A percentile compares a stretch with the other conserved stretches of the same genome.
Evolutionary conservation across 1,140 invertebrate species (phyloP).

Genomic region (Drosophila punjabiensis): DNA sequence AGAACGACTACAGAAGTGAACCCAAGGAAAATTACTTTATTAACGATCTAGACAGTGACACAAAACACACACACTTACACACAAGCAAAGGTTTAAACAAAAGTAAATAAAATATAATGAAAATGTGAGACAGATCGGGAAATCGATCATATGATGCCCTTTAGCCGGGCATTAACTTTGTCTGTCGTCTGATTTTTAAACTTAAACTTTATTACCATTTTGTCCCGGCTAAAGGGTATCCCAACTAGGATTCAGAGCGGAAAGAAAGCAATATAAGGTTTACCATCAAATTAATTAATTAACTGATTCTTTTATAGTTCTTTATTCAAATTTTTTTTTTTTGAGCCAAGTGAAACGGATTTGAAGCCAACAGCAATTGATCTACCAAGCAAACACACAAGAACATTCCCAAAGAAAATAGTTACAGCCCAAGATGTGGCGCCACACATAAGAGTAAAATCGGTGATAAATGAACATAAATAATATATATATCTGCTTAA

Average conservation of each 20-base stretch:
- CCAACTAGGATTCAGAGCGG: constrained; percentile 27
- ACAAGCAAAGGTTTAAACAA: constrained; percentile 32
- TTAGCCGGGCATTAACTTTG: constrained; percentile 13
- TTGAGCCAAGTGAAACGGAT: constrained; percentile 67
- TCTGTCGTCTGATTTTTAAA: constrained; percentile 34
- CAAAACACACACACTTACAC: constrained; percentile 26
- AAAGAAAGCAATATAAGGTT: constrained; percentile 60
- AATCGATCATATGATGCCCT: constrained; percentile 49
- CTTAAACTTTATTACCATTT: not conserved
- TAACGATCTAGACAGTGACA: constrained; percentile 76
- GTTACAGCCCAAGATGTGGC: constrained; percentile 54
- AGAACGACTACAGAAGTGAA: constrained; percentile 44
- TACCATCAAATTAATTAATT: constrained; percentile 35
- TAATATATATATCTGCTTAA: constrained; percentile 38
- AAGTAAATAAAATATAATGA: not conserved
- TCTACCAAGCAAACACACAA: constrained; percentile 45
- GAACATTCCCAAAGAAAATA: constrained; percentile 57
- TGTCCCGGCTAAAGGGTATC: constrained; percentile 32
- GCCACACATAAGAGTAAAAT: constrained; percentile 58
- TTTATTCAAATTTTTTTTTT: constrained; percentile 5
- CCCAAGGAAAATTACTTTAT: constrained; percentile 81
- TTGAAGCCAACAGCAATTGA: constrained; percentile 77
- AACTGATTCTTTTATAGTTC: constrained; percentile 21
- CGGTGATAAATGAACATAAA: constrained; percentile 68
- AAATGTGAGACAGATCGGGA: constrained; percentile 14